A percentile compares a stretch with the other conserved stretches of the same genome.
Conservation (phyloP, 2,113 vertebrate species). For the Serinus canaria region DNA sequence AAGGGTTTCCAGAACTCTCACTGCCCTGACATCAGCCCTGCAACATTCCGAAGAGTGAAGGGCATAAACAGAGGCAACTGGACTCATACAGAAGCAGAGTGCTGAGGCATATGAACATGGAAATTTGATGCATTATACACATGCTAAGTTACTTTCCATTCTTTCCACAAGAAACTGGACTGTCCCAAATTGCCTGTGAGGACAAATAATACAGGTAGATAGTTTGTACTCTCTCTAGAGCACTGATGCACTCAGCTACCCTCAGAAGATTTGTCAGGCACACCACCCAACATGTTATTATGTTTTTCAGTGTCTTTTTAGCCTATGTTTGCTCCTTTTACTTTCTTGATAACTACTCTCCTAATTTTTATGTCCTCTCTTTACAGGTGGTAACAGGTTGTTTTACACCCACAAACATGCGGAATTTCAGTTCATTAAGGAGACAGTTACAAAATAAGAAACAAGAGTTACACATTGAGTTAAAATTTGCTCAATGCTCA, state of each 20-base stretch:
- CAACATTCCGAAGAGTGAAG: neutral
- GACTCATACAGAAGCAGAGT: neutral
- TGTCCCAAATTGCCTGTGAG: neutral
- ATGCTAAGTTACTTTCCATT: neutral
- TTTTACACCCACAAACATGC: neutral
- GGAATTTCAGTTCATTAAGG: neutral
- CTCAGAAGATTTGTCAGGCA: neutral
- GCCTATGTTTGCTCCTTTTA: neutral
- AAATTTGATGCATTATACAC: neutral
- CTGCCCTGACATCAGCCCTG: fast-evolving
- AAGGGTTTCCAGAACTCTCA: neutral
- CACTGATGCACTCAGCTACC: neutral
- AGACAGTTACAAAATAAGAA: neutral
- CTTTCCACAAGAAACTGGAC: neutral
- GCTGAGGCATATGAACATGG: neutral
- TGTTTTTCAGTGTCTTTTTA: neutral
- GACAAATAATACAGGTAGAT: neutral
- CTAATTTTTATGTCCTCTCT: neutral
- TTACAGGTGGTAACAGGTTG: neutral
- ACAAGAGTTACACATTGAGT: neutral
- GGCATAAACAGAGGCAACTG: neutral
- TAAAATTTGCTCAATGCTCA: neutral
- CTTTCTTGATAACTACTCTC: neutral
- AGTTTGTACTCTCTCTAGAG: neutral
- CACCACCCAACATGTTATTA: neutral